Percentiles rank a stretch among this genome's conserved stretches.
Conservation (phyloP, 2,113 vertebrate species). For the Oreotrochilus melanogaster region DNA sequence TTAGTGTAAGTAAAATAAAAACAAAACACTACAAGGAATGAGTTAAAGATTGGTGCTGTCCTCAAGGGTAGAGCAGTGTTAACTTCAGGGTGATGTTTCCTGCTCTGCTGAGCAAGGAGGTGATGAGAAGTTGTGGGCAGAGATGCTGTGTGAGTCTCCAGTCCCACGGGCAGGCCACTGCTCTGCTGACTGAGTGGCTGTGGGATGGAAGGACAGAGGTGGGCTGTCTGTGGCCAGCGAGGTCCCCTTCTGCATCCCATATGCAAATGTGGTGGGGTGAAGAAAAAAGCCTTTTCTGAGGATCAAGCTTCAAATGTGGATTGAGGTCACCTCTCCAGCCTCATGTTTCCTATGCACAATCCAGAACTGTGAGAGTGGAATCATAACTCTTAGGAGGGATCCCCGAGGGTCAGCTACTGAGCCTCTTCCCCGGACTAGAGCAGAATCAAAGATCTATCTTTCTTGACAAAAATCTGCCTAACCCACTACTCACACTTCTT, state of each 20-base stretch:
- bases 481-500: neutral
- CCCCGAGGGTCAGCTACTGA: neutral
- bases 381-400: neutral
- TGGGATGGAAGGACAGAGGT: too few species aligned
- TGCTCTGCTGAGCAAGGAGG: neutral
- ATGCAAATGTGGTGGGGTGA: accelerated
- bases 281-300: neutral
- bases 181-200: neutral
- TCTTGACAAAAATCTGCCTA: neutral
- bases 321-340: neutral
- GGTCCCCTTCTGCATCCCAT: neutral
- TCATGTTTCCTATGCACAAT: neutral
- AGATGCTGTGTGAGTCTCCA: neutral
- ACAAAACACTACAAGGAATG: neutral
- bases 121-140: neutral
- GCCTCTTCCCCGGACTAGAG: neutral
- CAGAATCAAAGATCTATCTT: neutral
- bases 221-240: accelerated
- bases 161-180: too few species aligned
- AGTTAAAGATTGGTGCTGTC: neutral
- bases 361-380: neutral
- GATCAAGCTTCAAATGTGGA: neutral
- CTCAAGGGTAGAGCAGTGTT: neutral
- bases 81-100: neutral
- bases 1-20: neutral